Percentiles rank a stretch among this genome's conserved stretches.
phyloP scores from a whole-genome alignment of 2,113 vertebrate species.

The Piaya cayana region DNA sequence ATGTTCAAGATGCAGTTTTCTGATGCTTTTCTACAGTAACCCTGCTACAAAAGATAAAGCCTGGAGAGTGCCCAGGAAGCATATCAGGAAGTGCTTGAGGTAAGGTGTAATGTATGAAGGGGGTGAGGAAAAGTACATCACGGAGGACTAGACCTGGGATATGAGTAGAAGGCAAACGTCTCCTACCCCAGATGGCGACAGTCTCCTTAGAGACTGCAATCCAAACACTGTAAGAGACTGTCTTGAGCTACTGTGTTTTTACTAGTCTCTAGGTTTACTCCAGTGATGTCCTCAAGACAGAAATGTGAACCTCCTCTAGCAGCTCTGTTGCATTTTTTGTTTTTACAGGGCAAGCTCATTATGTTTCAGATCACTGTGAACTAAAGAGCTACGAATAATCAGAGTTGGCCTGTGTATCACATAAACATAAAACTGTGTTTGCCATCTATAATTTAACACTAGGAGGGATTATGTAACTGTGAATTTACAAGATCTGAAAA shows the following conservation, averaged over 20 bases:
- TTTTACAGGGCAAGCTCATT: conserved; percentile 56
- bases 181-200: neutral
- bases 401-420: neutral
- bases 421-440: neutral
- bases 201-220: neutral
- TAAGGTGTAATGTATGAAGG: neutral
- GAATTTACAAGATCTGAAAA: conserved; percentile 25
- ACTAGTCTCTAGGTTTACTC: neutral
- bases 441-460: neutral
- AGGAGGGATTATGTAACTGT: conserved; percentile 40
- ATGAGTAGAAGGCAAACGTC: neutral
- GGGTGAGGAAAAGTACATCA: neutral
- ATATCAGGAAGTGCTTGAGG: neutral
- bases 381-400: neutral
- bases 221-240: neutral
- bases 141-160: neutral
- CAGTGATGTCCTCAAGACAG: conserved; percentile 28
- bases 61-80: neutral
- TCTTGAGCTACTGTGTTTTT: neutral
- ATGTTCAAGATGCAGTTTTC: neutral
- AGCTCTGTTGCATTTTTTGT: neutral
- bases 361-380: conserved; percentile 21
- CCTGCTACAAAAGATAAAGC: neutral
- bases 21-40: neutral
- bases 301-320: neutral